These are phyloP conservation scores for Agrypnus murinus DNA, from an alignment of 2,888 invertebrate genomes.

Conservation along the genomic window DNA sequence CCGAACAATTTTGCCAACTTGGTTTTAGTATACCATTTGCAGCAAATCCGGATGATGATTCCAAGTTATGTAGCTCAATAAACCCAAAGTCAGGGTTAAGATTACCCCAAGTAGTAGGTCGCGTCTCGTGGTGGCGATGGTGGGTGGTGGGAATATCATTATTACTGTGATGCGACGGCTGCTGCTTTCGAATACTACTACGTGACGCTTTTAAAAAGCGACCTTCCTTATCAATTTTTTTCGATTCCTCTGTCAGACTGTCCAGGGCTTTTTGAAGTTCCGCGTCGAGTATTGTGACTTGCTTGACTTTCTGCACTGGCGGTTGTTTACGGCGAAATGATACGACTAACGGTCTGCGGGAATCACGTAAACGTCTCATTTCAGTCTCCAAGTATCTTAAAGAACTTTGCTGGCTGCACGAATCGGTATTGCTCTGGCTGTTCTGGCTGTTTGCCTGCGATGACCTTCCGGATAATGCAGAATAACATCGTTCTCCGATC, in stretches of 20 bases:
- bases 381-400: conserved; percentile 69
- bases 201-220: conserved; percentile 34
- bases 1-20: conserved; percentile 36
- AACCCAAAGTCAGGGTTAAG: conserved; percentile 39
- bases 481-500: conserved; percentile 66
- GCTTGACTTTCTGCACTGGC: conserved; percentile 51
- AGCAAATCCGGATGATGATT: conserved; percentile 29
- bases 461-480: conserved; percentile 66
- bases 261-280: conserved; percentile 61
- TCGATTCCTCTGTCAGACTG: conserved; percentile 54
- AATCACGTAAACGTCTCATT: conserved; percentile 66
- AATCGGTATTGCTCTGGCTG: conserved; percentile 67
- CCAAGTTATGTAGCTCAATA: conserved; percentile 45
- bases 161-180: too few species aligned
- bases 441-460: conserved; percentile 67
- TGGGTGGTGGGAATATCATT: conserved; percentile 16
- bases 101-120: conserved; percentile 25
- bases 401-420: conserved; percentile 67
- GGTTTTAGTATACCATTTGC: conserved; percentile 32
- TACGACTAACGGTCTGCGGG: conserved; percentile 69
- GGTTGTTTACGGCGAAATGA: conserved; percentile 65
- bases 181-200: conserved; percentile 27
- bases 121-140: too few species aligned
- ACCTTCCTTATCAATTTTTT: conserved; percentile 33
- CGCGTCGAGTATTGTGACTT: conserved; percentile 56